Percentiles rank a stretch among this genome's conserved stretches.
Conservation (phyloP, 2,888 invertebrate species). For the Amaurobius ferox region DNA sequence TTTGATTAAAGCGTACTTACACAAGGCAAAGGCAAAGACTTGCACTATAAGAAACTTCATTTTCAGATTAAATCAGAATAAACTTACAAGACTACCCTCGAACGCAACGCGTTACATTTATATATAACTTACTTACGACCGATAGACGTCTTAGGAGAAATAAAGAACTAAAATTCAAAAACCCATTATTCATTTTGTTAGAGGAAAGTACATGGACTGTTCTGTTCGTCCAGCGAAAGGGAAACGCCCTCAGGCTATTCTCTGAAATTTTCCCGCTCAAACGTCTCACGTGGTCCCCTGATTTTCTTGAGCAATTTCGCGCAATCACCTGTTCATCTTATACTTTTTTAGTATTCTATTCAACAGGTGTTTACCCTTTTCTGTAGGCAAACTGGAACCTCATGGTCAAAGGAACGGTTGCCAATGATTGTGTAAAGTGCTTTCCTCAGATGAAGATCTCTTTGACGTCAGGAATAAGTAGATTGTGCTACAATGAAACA, state of each 20-base stretch:
- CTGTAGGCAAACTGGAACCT: not conserved
- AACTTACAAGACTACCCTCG: constrained; percentile 21
- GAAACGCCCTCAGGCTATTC: constrained; percentile 46
- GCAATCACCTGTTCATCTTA: constrained; percentile 24
- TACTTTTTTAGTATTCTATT: not conserved
- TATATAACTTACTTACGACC: constrained; percentile 43
- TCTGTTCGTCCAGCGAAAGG: not conserved
- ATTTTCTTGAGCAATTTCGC: constrained; percentile 1
- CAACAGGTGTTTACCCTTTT: not conserved
- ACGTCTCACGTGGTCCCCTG: constrained; percentile 47
- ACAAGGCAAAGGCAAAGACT: constrained; percentile 37
- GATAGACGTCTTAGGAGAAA: constrained; percentile 7
- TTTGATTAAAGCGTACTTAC: constrained; percentile 26
- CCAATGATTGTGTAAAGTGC: not conserved
- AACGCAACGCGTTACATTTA: constrained; percentile 21
- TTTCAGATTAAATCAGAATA: not conserved
- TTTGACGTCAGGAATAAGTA: constrained; percentile 16
- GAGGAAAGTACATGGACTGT: constrained; percentile 26
- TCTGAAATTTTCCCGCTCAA: constrained; percentile 26
- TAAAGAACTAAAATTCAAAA: constrained; percentile 22
- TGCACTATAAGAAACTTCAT: constrained; percentile 31
- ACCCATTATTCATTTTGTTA: not conserved
- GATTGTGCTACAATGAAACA: no score
- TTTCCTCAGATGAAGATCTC: not conserved
- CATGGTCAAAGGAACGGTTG: not conserved